Base-by-base conservation (phyloP, 2,113 vertebrate genomes). In the Gorsachius goisagi region DNA sequence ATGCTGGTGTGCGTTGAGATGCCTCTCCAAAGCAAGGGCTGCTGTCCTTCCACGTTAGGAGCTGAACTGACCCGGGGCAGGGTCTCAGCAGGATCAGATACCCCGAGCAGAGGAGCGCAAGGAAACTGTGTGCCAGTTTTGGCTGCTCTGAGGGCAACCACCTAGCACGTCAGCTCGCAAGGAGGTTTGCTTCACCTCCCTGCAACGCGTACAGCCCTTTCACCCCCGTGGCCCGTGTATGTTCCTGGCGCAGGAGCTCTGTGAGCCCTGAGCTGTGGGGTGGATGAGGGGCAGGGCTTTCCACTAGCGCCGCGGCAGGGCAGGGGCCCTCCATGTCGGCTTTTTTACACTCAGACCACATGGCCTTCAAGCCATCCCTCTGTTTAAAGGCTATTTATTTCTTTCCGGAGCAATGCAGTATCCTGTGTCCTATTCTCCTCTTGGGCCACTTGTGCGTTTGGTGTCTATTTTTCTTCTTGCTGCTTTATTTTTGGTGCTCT, bases 301-400 rank as follows among this genome's bases (percentile, higher is more conserved):
- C 35, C 1, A 1, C 32, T 33, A 58, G 53, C 23, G 67, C 24
- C 0, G 0, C 16, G 26, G 22, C 21, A 15, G 17, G 9, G 18
- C 66, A 52, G 15, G 35, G 44, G 20, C 5, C n/a, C 21, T 72
- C 12, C 53, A 56, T 47, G 53, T 59, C 17, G 8, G 4, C 15
- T n/a, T 33, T 26, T 62, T 73, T 60, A 45, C 9, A 9, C 23
- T 52, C 8, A 3, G 32, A 24, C 23, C 68, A 10, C 13, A 53
- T 19, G 77, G 18, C 9, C 41, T 68, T 79, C 15, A 6, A 13
- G 5, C 13, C 24, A 41, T 44, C 28, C 13, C 18, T 83, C 45
- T 95, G 28, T 60, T 58, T 71, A 41, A 50, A 71, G 9, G 4
- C 3, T 59, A 16, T 50, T 80, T 72, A 2, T 66, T 52, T 83